Evolutionary conservation across 1,140 invertebrate genomes (phyloP), one percentile per base, ranked within the genome.

Genomic region (Chrysomallon squamiferum): DNA sequence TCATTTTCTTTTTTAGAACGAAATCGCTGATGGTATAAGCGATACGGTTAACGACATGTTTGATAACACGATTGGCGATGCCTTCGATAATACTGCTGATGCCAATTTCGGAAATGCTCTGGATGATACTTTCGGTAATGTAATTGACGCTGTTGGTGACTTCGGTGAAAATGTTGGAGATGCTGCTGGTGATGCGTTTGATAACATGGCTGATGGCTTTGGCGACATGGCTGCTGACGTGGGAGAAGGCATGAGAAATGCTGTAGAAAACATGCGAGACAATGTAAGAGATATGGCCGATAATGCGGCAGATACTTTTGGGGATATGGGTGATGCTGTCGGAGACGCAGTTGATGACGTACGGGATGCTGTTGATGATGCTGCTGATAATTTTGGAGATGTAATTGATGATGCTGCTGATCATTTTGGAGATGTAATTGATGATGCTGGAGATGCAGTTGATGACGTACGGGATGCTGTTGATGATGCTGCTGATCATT

Each of bases 61-160:
- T 22, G 30, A 47, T 45, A 38, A 47, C 43, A 25, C 18, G 27
- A 45, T 25, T 62, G 61, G 22, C 22, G 61, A 38, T 33, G 49
- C 18, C 49, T n/a, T 9, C 27, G 49, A 38, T 38, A 27, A 38
- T 52, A n/a, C 15, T 52, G 61, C 22, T 22, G 61, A 62, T 3
- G 41, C 15, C 49, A n/a, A 35, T 18, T 25, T 7, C 52, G 61
- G 49, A 54, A 43, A 15, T 33, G 49, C 15, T 62, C n/a, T 22
- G 54, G 49, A 38, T 52, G 49, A 38, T 54, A 30, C 30, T 52
- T 43, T 27, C 3, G 49, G 33, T 20, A 45, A 54, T 62, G 49
- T 27, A 27, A 20, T n/a, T 32, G 45, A 29, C 49, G 43, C 7
- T 49, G 43, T 18, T 1, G 11, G 22, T 25, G 43, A 49, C 27